A percentile compares a stretch with the other conserved stretches of the same genome.
Evolutionary conservation across 1,140 invertebrate species (phyloP).

Genomic region (Leptopilina clavipes): DNA sequence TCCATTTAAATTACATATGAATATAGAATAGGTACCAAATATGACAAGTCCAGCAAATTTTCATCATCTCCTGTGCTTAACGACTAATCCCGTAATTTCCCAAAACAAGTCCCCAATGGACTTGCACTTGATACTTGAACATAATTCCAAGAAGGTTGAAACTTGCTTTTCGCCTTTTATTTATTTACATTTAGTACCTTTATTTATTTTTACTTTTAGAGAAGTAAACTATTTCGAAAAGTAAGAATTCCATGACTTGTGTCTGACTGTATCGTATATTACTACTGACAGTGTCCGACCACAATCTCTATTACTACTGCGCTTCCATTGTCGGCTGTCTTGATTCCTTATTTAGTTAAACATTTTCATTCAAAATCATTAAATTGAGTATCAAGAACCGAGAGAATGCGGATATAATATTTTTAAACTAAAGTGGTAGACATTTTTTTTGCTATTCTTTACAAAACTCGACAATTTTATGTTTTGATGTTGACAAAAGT

Average conservation of each 20-base stretch:
- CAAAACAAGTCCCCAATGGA: background rate
- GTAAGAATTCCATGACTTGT: background rate
- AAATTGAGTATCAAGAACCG: no score
- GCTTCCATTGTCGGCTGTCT: background rate
- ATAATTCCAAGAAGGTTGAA: background rate
- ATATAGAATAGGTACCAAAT: background rate
- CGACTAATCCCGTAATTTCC: constrained; percentile 12
- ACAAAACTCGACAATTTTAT: no score
- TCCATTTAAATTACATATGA: background rate
- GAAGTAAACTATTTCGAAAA: no score
- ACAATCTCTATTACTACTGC: background rate
- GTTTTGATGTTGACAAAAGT: no score
- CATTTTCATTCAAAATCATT: no score
- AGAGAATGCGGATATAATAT: no score
- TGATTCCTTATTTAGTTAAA: background rate
- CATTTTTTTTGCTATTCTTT: no score
- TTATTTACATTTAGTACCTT: no score
- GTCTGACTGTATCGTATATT: background rate
- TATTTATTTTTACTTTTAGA: no score
- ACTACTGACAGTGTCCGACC: background rate
- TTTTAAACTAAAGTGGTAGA: no score
- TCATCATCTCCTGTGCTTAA: constrained; percentile 1
- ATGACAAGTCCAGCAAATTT: background rate
- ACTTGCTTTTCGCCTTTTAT: background rate
- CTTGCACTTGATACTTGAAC: background rate